Evolutionary conservation across 2,888 invertebrate genomes (phyloP), one percentile per base, ranked within the genome.

Genomic region (Tetranychus piercei): DNA sequence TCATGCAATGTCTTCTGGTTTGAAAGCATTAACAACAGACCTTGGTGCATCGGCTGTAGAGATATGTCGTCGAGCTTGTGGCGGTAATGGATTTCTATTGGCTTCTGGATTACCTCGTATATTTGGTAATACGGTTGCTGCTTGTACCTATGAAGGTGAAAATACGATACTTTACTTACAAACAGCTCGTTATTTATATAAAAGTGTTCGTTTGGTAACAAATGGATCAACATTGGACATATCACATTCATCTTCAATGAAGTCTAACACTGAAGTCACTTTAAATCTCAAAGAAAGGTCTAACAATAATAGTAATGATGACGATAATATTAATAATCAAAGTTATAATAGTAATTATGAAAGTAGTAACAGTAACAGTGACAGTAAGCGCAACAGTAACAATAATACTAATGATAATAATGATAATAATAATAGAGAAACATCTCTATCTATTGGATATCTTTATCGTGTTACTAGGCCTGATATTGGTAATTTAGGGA

Each of bases 71-170:
- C 85, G 92, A 77, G 86, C 94, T 15, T 96, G 96, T 83, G 96
- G 96, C 72, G 96, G 96, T 0, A 96, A 96, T 83, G 96, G 96
- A 6, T 96, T 90, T 84, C 90, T 92, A 89, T 87, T 88, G 74
- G 86, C 89, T 74, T 90, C 93, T 77, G 92, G 90, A 82, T 85
- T 96, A 77, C 94, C 94, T n/a, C 86, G 88, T 74, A 89, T 90
- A 5, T 95, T 93, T 82, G 90, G 90, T 1, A 85, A 89, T 80
- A 88, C 89, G 18, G 91, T 92, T 0, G 94, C 94, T 71, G 90
- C 90, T 75, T 90, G 90, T 82, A 96, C 95, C 0, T 96, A 95
- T 81, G 95, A 96, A 84, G 96, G 96, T 0, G 95, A 96, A 85
- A 95, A 96, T 83, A 94, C 94, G 0, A 95, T 96, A 23, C 86